Base-by-base conservation (phyloP, 2,113 vertebrate genomes). In the Trogon surrucura region DNA sequence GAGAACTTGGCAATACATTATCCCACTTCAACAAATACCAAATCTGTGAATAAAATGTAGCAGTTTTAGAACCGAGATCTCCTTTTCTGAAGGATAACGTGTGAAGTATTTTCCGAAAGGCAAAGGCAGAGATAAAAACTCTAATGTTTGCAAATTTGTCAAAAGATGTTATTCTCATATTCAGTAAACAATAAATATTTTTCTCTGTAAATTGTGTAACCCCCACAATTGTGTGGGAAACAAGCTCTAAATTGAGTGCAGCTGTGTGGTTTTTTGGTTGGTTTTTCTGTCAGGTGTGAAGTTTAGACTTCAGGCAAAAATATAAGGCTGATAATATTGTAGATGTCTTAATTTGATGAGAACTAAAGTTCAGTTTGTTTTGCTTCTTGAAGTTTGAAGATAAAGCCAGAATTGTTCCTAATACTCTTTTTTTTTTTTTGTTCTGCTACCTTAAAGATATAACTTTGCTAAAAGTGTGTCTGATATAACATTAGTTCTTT, bases 401-500 rank as follows among this genome's bases (percentile, higher is more conserved):
- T 78, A 60, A 88, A 94, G 23, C 13, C 14, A 32, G 45, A 64
- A 22, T 47, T 27, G 36, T 41, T 67, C 16, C 5, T 44, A 51
- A 20, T 50, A 9, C 4, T 53, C 2, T 10, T 48, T 67, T 72
- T 75, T 45, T 66, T 72, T 75, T 56, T 8, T 47, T 74, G 4
- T 74, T 74, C 20, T 75, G 13, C 19, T 85, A 18, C 11, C 57
- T 82, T 85, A 61, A 41, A 65, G 26, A 17, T 65, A 65, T 13
- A 45, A 12, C 18, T 60, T 54, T 36, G n/a, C 13, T 60, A 21
- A 78, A 94, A 82, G 45, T 32, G 30, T 44, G 30, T 34, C 85
- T 64, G 71, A 48, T 58, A 70, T 89, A 62, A 79, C 50, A 30
- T 87, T 82, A 80, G 51, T 90, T 88, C 77, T 95, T 93, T 85